These are phyloP conservation scores for Biston betularia DNA, from an alignment of 2,888 invertebrate species.

Conservation along the genomic window DNA sequence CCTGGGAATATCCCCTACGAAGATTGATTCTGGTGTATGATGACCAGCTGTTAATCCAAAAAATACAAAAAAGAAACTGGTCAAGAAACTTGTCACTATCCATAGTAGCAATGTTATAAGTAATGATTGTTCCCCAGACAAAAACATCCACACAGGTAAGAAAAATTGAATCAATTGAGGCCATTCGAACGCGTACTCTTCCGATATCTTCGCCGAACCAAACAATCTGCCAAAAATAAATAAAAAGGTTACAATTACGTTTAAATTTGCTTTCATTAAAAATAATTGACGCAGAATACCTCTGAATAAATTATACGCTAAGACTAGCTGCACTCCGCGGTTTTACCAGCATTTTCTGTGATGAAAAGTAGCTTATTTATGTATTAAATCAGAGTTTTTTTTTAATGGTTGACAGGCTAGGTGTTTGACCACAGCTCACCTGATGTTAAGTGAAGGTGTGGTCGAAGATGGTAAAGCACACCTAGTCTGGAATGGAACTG, in stretches of 20 bases:
- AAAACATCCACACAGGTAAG: slow-evolving; percentile 84
- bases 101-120: not conserved
- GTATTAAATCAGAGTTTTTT: no score
- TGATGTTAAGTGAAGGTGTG: no score
- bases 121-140: slow-evolving; percentile 52
- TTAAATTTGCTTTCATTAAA: no score
- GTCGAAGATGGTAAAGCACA: no score
- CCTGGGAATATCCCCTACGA: slow-evolving; percentile 90
- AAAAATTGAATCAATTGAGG: slow-evolving; percentile 46
- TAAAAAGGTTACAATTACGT: not conserved
- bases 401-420: no score
- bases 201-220: not conserved
- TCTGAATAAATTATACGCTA: no score
- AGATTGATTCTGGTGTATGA: slow-evolving; percentile 92
- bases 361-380: no score
- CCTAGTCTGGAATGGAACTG: no score
- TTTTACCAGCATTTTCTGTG: no score
- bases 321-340: no score
- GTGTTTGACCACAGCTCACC: no score
- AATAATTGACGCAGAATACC: no score
- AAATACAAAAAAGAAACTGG: slow-evolving; percentile 87
- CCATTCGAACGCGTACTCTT: not conserved
- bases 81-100: slow-evolving; percentile 51
- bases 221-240: not conserved
- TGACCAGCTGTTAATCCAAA: slow-evolving; percentile 92